phyloP scores from a whole-genome alignment of 2,797 vertebrate genomes.

The Molossus alvarezi region DNA sequence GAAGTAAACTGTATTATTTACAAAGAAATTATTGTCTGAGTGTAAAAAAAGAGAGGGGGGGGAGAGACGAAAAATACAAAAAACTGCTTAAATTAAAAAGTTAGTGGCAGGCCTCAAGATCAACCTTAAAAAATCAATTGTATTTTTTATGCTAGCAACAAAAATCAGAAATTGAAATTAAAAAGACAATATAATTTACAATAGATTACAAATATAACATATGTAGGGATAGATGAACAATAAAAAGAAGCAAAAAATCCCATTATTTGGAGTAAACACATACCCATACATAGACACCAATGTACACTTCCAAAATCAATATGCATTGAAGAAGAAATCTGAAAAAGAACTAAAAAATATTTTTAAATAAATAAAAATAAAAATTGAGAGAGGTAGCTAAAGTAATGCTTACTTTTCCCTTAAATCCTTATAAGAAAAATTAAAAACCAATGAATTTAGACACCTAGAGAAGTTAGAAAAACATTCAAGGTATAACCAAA shows the following conservation, averaged over 20 bases:
- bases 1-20: too few species aligned
- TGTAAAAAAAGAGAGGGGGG: too few species aligned
- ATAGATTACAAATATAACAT: not conserved
- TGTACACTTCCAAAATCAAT: not conserved
- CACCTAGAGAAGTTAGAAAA: not conserved
- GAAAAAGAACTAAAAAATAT: not conserved
- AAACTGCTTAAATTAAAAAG: not conserved
- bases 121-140: too few species aligned
- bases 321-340: not conserved
- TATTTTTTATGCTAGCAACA: not conserved
- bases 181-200: not conserved
- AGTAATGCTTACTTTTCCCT: not conserved
- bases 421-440: not conserved
- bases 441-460: not conserved
- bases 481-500: not conserved
- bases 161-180: not conserved
- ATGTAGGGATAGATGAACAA: not conserved
- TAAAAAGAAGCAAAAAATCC: not conserved
- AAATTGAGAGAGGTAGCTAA: not conserved
- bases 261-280: not conserved
- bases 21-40: too few species aligned
- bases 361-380: not conserved
- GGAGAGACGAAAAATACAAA: not conserved
- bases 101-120: not conserved
- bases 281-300: not conserved